Conservation (phyloP, 2,888 invertebrate species). For the Melanargia galathea region DNA sequence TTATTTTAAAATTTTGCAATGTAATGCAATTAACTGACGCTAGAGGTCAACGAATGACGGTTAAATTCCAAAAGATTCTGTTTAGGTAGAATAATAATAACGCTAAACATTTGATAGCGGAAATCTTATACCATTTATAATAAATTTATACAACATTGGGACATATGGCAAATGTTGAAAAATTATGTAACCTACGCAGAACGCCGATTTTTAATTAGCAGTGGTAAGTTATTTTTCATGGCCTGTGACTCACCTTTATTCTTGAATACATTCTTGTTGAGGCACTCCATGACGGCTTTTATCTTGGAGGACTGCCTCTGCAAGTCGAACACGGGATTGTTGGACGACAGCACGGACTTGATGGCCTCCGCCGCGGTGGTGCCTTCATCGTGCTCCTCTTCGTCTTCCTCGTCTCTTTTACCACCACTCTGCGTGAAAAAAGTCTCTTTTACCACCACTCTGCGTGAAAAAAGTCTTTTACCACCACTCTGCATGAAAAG, state of each 20-base stretch:
- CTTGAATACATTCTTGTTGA: constrained; percentile 77
- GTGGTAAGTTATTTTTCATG: not conserved
- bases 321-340: constrained; percentile 87
- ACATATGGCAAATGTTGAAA: too few relatives aligned
- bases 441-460: constrained; percentile 36
- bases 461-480: constrained; percentile 30
- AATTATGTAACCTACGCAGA: too few relatives aligned
- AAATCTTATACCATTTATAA: too few relatives aligned
- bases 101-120: too few relatives aligned
- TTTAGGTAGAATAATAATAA: too few relatives aligned
- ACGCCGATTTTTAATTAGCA: too few relatives aligned
- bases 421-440: constrained; percentile 45
- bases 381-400: constrained; percentile 44
- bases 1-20: not conserved
- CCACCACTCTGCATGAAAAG: constrained; percentile 44
- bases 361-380: constrained; percentile 81
- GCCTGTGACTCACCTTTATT: constrained; percentile 56
- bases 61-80: too few relatives aligned
- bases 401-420: constrained; percentile 47
- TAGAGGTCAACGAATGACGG: too few relatives aligned
- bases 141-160: too few relatives aligned
- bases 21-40: too few relatives aligned
- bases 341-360: constrained; percentile 83
- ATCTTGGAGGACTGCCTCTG: constrained; percentile 86
- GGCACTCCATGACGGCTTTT: constrained; percentile 79